Evolutionary conservation across 2,888 invertebrate genomes (phyloP).

Genomic region (Pelosia muscerda): DNA sequence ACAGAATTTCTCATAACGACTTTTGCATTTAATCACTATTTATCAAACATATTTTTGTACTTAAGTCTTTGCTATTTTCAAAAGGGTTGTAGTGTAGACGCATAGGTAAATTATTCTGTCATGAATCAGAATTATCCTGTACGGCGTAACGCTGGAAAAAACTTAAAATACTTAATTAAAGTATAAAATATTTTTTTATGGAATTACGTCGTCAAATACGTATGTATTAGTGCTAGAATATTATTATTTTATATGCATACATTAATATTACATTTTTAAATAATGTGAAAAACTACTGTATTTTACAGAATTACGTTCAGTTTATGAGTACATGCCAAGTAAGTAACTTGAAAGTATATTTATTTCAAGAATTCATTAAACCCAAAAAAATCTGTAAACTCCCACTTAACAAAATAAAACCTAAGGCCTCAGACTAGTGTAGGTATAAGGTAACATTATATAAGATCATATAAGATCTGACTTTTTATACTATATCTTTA

Average conservation of each 20-base stretch:
- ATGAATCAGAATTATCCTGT: neutral
- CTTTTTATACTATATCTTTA: slow-evolving; percentile 4
- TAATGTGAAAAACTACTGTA: neutral
- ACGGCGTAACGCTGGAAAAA: neutral
- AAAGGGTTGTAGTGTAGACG: neutral
- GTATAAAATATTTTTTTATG: neutral
- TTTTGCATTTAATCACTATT: neutral
- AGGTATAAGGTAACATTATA: neutral
- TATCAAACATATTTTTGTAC: neutral
- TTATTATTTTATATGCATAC: neutral
- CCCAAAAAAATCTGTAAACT: neutral
- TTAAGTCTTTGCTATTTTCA: neutral
- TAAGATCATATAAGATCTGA: neutral
- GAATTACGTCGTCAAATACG: neutral
- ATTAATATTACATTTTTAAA: neutral
- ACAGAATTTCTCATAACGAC: neutral
- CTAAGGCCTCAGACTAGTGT: neutral
- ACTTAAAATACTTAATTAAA: neutral
- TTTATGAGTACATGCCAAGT: slow-evolving; percentile 1
- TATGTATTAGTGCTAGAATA: neutral
- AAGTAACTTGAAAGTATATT: slow-evolving; percentile 3
- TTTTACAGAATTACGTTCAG: neutral
- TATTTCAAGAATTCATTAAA: neutral
- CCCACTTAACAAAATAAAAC: neutral
- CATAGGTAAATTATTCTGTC: neutral